These are phyloP conservation scores for Babylonia areolata DNA, from an alignment of 1,140 invertebrate genomes.

Conservation along the genomic window DNA sequence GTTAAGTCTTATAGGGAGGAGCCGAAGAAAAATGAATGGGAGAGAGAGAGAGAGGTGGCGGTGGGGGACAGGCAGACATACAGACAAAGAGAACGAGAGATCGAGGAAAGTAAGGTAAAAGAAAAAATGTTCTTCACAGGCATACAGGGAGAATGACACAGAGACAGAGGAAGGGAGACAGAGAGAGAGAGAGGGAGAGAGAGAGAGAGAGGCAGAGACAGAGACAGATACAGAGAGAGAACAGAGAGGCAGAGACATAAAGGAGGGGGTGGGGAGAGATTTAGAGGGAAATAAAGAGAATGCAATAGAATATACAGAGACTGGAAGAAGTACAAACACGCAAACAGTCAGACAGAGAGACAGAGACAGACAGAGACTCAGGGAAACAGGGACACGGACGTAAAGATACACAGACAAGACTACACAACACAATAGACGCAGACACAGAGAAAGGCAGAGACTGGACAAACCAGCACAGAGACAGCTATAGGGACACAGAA, in stretches of 20 bases:
- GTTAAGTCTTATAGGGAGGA: neutral
- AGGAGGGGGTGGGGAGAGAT: neutral
- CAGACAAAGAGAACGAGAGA: neutral
- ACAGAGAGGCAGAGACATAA: neutral
- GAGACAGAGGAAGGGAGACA: conserved; percentile 3
- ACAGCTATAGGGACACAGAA: no score
- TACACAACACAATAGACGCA: no score
- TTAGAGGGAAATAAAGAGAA: conserved; percentile 6
- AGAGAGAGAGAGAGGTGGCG: neutral
- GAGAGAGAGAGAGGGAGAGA: conserved; percentile 13
- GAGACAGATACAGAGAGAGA: neutral
- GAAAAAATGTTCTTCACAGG: neutral
- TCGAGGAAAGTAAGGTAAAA: neutral
- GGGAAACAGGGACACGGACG: neutral
- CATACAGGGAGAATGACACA: neutral
- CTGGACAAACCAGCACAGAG: no score
- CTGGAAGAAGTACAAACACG: neutral
- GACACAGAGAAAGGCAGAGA: no score
- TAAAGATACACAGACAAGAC: neutral
- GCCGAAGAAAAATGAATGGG: neutral
- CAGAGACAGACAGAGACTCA: neutral
- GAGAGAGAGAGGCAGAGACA: conserved; percentile 9
- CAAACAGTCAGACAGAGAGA: neutral
- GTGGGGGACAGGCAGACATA: neutral
- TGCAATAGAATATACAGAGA: neutral